phyloP scores from a whole-genome alignment of 2,113 vertebrate genomes.

The Pelecanus crispus region DNA sequence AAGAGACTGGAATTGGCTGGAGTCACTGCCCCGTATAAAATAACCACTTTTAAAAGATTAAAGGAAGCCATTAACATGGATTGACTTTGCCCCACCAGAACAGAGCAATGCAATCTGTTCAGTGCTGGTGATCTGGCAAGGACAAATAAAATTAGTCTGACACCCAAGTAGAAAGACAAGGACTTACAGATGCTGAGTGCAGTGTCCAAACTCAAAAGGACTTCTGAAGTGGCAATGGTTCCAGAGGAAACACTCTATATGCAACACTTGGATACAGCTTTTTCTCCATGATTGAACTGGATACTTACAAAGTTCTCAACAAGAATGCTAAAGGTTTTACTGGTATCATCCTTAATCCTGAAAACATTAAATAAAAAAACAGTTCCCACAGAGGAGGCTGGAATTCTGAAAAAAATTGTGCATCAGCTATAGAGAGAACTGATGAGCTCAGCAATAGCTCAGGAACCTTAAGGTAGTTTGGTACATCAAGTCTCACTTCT shows the following conservation, averaged over 20 bases:
- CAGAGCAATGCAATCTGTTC: neutral
- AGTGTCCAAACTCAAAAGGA: neutral
- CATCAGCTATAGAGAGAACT: neutral
- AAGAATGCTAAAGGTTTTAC: neutral
- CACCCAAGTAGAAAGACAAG: neutral
- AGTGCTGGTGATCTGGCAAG: neutral
- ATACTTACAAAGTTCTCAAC: neutral
- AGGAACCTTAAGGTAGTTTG: neutral
- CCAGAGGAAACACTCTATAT: neutral
- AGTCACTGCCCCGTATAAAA: neutral
- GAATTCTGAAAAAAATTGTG: neutral
- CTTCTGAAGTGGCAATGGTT: neutral
- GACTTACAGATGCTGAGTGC: neutral
- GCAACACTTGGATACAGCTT: neutral
- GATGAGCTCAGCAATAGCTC: neutral
- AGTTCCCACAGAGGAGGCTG: neutral
- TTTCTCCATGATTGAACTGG: neutral
- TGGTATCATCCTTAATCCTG: neutral
- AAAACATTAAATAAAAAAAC: neutral
- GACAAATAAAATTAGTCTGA: neutral
- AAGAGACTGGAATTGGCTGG: neutral
- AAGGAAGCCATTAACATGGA: constrained; percentile 3
- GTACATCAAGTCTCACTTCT: neutral
- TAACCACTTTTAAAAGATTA: constrained; percentile 33
- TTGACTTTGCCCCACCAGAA: neutral